phyloP scores from a whole-genome alignment of 2,113 vertebrate genomes.

The Chloropsis cyanopogon region DNA sequence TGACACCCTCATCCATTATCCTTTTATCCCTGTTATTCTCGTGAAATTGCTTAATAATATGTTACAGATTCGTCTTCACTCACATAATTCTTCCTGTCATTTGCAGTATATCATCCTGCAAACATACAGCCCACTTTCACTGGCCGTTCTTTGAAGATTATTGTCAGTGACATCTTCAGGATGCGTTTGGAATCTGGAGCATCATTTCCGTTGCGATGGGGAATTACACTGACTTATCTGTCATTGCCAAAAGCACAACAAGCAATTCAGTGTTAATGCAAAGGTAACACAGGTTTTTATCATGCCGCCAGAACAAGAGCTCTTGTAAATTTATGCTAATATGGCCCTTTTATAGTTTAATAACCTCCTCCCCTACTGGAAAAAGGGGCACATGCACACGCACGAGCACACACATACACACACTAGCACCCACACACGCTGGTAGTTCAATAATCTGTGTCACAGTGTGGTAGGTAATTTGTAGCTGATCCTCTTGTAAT shows the following conservation, averaged over 20 bases:
- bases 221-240: slow-evolving; percentile 97
- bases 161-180: slow-evolving; percentile 92
- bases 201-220: slow-evolving; percentile 86
- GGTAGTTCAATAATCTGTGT: slow-evolving; percentile 84
- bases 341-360: slow-evolving; percentile 85
- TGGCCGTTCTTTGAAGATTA: slow-evolving; percentile 94
- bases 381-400: slow-evolving; percentile 44
- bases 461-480: slow-evolving; percentile 86
- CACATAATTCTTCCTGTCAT: slow-evolving; percentile 97
- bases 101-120: slow-evolving; percentile 91
- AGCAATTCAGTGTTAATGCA: slow-evolving; percentile 87
- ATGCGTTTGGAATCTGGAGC: slow-evolving; percentile 87
- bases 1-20: slow-evolving; percentile 97
- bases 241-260: slow-evolving; percentile 96
- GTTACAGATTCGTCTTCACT: slow-evolving; percentile 94
- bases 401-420: slow-evolving; percentile 1
- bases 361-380: slow-evolving; percentile 76
- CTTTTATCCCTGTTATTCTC: slow-evolving; percentile 96
- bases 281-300: slow-evolving; percentile 94
- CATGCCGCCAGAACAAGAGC: slow-evolving; percentile 78
- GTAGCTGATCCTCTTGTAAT: slow-evolving; percentile 89
- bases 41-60: slow-evolving; percentile 97
- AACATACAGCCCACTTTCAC: slow-evolving; percentile 88
- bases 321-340: slow-evolving; percentile 97
- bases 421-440: background rate